These are phyloP conservation scores for Chaetoderma sp. DNA, from an alignment of 2,888 invertebrate species.

Conservation along the genomic window DNA sequence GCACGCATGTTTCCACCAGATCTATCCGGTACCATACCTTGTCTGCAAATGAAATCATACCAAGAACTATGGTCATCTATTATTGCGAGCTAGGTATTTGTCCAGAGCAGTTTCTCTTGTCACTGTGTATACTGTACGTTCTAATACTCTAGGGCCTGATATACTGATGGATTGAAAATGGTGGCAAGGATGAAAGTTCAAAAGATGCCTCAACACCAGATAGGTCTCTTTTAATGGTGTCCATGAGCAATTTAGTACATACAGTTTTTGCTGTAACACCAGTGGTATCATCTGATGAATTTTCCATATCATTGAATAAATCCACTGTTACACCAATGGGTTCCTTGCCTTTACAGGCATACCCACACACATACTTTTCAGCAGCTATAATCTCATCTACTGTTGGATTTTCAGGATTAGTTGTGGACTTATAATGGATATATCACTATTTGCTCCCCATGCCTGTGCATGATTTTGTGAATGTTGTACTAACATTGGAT, in stretches of 20 bases:
- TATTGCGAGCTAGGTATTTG: constrained; percentile 26
- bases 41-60: constrained; percentile 16
- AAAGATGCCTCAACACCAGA: constrained; percentile 31
- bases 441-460: constrained; percentile 41
- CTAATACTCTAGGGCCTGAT: constrained; percentile 30
- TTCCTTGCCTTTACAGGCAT: constrained; percentile 43
- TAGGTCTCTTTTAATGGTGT: constrained; percentile 38
- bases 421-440: constrained; percentile 40
- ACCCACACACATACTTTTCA: constrained; percentile 31
- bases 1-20: constrained; percentile 6
- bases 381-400: constrained; percentile 34
- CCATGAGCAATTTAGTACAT: constrained; percentile 35
- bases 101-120: constrained; percentile 31
- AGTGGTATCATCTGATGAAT: not conserved
- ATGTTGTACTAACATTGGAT: constrained; percentile 41
- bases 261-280: constrained; percentile 26
- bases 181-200: constrained; percentile 37
- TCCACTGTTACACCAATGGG: constrained; percentile 35
- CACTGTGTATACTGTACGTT: constrained; percentile 17
- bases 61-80: constrained; percentile 12
- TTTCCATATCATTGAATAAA: constrained; percentile 24
- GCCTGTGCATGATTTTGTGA: constrained; percentile 39
- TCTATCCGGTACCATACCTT: constrained; percentile 17
- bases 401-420: constrained; percentile 36
- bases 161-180: constrained; percentile 36